A percentile compares a stretch with the other conserved stretches of the same genome.
Evolutionary conservation across 2,888 invertebrate genomes (phyloP).

Genomic region (Dryomyza anilis): DNA sequence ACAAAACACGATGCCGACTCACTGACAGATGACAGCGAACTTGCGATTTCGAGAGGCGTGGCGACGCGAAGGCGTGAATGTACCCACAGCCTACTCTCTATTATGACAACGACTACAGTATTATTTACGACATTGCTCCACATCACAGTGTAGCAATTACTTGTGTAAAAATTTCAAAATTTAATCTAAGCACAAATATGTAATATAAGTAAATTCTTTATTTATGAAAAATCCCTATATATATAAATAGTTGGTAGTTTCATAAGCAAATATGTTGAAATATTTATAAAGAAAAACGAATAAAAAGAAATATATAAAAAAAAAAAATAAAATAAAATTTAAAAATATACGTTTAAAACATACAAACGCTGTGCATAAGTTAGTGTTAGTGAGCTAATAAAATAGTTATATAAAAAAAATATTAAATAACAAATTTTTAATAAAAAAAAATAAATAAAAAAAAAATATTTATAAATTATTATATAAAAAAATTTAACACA

Average conservation of each 20-base stretch:
- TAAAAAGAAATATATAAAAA: background rate
- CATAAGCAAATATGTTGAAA: background rate
- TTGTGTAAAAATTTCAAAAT: background rate
- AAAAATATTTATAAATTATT: constrained; percentile 15
- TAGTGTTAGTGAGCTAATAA: constrained; percentile 41
- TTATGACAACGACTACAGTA: background rate
- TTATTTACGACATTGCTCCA: background rate
- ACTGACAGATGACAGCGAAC: constrained; percentile 54
- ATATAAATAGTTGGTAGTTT: background rate
- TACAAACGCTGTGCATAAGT: constrained; percentile 20
- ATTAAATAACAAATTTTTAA: constrained; percentile 25
- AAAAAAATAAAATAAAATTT: background rate
- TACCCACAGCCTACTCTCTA: no score
- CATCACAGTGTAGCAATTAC: constrained; percentile 12
- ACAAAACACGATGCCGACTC: constrained; percentile 57
- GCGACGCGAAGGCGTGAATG: no score
- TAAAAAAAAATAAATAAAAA: constrained; percentile 15
- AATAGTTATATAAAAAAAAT: constrained; percentile 42
- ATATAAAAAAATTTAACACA: no score
- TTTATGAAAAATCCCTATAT: constrained; percentile 1
- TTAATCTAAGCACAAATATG: background rate
- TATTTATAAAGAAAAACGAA: background rate
- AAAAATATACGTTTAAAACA: no score
- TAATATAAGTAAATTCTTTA: constrained; percentile 20
- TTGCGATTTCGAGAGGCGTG: constrained; percentile 21